Evolutionary conservation across 2,797 vertebrate species (phyloP).

Genomic region (Siniperca obscura): DNA sequence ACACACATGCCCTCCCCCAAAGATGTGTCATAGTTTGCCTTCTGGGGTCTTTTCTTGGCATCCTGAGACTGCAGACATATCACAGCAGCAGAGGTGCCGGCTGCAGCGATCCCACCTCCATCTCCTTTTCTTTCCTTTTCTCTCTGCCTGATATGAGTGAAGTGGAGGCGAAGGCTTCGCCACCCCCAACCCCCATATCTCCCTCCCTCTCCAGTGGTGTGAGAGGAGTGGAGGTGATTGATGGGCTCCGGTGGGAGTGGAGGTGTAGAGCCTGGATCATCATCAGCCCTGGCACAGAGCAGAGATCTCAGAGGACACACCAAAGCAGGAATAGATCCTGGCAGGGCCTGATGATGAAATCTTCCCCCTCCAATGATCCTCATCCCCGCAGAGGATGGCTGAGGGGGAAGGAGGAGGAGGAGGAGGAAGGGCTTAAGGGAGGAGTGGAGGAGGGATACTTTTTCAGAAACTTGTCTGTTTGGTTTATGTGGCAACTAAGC

Average conservation of each 20-base stretch:
- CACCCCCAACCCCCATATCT: not conserved
- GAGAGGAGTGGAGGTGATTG: constrained; percentile 77
- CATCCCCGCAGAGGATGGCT: constrained; percentile 48
- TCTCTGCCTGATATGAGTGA: constrained; percentile 25
- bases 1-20: not conserved
- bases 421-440: constrained; percentile 27
- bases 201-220: constrained; percentile 13
- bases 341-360: constrained; percentile 71
- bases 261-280: constrained; percentile 70
- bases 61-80: constrained; percentile 45
- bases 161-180: constrained; percentile 48
- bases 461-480: constrained; percentile 38
- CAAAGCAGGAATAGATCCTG: constrained; percentile 71
- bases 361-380: constrained; percentile 65
- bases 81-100: constrained; percentile 42
- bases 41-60: constrained; percentile 35
- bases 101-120: constrained; percentile 14
- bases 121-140: constrained; percentile 14
- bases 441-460: constrained; percentile 37
- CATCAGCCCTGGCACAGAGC: constrained; percentile 69
- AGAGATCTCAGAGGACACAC: constrained; percentile 70
- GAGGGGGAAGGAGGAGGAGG: constrained; percentile 12
- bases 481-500: constrained; percentile 45
- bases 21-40: constrained; percentile 28
- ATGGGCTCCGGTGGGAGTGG: constrained; percentile 75